Base-by-base conservation (phyloP, 2,888 invertebrate genomes). In the Caenorhabditis sp. region DNA sequence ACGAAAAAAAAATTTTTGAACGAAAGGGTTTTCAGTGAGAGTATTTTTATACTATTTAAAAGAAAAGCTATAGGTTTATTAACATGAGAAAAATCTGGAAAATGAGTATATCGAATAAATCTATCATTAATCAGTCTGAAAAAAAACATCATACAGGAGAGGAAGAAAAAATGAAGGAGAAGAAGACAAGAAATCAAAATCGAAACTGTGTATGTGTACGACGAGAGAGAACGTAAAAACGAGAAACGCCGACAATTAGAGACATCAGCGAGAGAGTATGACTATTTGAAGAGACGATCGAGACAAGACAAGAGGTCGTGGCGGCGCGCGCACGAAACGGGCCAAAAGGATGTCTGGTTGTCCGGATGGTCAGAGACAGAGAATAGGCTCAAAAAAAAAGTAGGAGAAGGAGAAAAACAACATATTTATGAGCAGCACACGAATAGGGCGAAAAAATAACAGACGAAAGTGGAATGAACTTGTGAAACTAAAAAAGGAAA, bases 201-300 rank as follows among this genome's bases (percentile, higher is more conserved):
- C 60, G 61, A 59, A 60, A 66, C 66, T 66, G 66, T 66, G 66
- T 59, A 60, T 55, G 66, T 31, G 43, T 21, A 54, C 55, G 17
- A 17, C 36, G 36, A 43, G 43, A 43, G 43, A 43, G 2, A 43
- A 43, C 5, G 31, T 10, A 10, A 31, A 31, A 31, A 31, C 31
- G 31, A 31, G 53, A 57, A 57, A 27, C 36, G 58, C 24, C 36
- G 58, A 58, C 51, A 53, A 37, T 50, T 58, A 58, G 58, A 58
- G 24, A 58, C 50, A 51, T 50, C 58, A 58, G 51, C 36, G 53
- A 58, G 51, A 53, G 54, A 43, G 31, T 19, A 57, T 53, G 36
- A n/a, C 36, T 26, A 27, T 31, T 49, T 27, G 55, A 26, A 53
- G 26, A 24, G 63, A 36, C 54, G 63, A 58, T 53, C 50, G 63